phyloP scores from a whole-genome alignment of 1,140 invertebrate genomes.

The Rhizoglyphus robini region DNA sequence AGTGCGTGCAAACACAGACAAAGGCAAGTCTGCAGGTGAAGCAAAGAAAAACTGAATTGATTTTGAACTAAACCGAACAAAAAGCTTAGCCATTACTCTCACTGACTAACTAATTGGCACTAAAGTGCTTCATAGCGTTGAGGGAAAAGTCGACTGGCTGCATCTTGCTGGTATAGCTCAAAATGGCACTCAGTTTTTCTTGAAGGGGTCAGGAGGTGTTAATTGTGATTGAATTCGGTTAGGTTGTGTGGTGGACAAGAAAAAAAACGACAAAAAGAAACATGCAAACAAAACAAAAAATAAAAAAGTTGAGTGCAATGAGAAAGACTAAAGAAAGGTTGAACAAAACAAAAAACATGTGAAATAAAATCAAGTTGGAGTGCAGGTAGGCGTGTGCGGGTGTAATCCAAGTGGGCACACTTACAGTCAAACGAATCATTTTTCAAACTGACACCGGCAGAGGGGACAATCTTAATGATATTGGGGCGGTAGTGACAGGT shows the following conservation, averaged over 20 bases:
- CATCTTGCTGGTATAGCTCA: not conserved
- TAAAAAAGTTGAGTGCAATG: not conserved
- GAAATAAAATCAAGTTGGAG: not conserved
- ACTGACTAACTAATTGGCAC: not conserved
- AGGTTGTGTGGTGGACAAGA: too few species aligned
- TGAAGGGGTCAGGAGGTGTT: not conserved
- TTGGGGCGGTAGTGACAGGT: not conserved
- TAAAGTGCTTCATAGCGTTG: not conserved
- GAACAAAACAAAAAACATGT: not conserved
- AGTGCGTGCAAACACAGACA: too few species aligned
- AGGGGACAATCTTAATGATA: not conserved
- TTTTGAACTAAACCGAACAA: conserved; percentile 3
- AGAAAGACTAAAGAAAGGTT: not conserved
- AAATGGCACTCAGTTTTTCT: conserved; percentile 4
- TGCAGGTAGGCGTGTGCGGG: not conserved
- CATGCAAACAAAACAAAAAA: not conserved
- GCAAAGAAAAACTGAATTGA: not conserved
- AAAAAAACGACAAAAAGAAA: not conserved
- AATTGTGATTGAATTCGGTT: not conserved
- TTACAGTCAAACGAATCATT: not conserved
- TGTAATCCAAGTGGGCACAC: not conserved
- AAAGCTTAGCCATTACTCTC: too few species aligned
- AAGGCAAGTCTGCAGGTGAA: not conserved
- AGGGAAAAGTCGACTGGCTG: not conserved
- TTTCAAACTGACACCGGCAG: not conserved